Percentiles rank a stretch among this genome's conserved stretches.
phyloP scores from a whole-genome alignment of 2,797 vertebrate genomes.

The Hyperoplus lanceolatus region DNA sequence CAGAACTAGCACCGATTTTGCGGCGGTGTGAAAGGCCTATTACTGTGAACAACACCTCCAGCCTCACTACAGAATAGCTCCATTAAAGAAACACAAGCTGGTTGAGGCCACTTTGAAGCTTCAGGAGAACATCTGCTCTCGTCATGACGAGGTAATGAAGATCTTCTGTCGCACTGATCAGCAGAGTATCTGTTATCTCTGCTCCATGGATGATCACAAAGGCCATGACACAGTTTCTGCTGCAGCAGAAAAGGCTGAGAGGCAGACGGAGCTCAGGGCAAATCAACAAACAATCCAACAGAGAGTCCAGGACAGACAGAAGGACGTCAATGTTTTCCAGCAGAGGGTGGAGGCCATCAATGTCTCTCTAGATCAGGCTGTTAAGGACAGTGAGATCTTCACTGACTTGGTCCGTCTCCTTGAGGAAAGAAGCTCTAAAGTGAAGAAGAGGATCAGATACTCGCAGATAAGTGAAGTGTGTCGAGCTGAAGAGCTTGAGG shows the following conservation, averaged over 20 bases:
- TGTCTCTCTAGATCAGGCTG: conserved; percentile 31
- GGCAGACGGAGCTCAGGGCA: rapidly evolving
- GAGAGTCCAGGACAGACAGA: conserved; percentile 31
- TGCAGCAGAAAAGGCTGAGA: conserved; percentile 12
- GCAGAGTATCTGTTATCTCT: conserved; percentile 16
- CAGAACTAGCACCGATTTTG: no score
- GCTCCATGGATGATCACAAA: conserved; percentile 26
- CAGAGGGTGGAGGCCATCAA: neutral
- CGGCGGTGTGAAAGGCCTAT: no score
- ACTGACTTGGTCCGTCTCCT: neutral
- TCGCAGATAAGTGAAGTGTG: conserved; percentile 13
- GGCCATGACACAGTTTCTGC: conserved; percentile 20
- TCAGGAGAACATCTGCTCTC: conserved; percentile 37
- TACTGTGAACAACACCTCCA: conserved; percentile 16
- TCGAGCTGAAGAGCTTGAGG: conserved; percentile 3
- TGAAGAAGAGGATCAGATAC: conserved; percentile 37
- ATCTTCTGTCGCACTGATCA: conserved; percentile 51
- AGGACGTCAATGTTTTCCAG: neutral
- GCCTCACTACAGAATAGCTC: conserved; percentile 14
- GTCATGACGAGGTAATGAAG: conserved; percentile 44
- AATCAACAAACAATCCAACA: conserved; percentile 5
- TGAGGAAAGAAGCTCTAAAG: neutral
- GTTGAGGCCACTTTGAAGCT: conserved; percentile 19
- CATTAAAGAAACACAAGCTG: conserved; percentile 30
- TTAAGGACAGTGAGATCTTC: conserved; percentile 19